Base-by-base conservation (phyloP, 2,113 vertebrate genomes). In the Beaufortia kweichowensis region DNA sequence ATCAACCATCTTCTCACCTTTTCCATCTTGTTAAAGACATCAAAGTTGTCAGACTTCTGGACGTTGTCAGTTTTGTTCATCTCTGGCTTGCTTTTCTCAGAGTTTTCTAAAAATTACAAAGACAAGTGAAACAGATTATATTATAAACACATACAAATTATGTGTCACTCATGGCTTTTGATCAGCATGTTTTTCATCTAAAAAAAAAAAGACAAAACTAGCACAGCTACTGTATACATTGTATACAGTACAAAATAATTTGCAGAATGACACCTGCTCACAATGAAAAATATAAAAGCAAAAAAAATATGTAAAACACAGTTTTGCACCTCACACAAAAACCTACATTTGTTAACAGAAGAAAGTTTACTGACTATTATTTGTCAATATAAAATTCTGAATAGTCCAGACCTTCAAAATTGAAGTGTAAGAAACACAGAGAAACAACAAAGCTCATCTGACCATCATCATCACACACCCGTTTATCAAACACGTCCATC, bases 81-180 rank as follows among this genome's bases (percentile, higher is more conserved):
- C 46, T 84, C 82, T 1, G 63, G 14, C 35, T 83, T 83, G 10
- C 83, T 86, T 17, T 75, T 79, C 46, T 89, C 84, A n/a, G 85
- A 74, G 79, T 86, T 86, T 7, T 81, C 88, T 89, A 56, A 1
- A 6, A 56, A 41, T 72, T n/a, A n/a, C 17, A 79, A 53, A 76
- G n/a, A 61, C 15, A 35, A 3, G 59, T 21, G 11, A 71, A 73
- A 66, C 33, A 48, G 31, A 74, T 57, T 6, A 0, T 73, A 60
- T 50, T 14, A 31, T n/a, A 74, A 31, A 33, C 19, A 23, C 6
- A 33, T 2, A 68, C 6, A 29, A 17, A 48, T 19, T 8, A 4
- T 67, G 9, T n/a, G 17, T 7, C 1, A 29, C 7, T 28, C 2
- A 29, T 12, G 9, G 11, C 0, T 2, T 26, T 35, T 35, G 43